Evolutionary conservation across 2,797 vertebrate genomes (phyloP), one percentile per base, ranked within the genome.

Genomic region (Acestrorhynchus altus): DNA sequence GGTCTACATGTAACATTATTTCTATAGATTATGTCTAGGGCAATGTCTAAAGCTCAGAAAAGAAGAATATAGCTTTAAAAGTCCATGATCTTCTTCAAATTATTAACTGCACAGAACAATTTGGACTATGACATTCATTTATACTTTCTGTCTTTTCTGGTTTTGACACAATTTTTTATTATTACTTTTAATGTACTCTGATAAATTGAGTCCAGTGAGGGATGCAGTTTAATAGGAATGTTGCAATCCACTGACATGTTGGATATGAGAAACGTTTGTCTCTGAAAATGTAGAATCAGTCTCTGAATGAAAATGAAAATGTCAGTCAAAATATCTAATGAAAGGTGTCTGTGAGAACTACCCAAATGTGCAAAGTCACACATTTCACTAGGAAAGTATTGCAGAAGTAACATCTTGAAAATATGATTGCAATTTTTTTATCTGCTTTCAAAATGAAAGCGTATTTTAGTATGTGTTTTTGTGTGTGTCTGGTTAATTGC

Each of bases 271-370:
- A 6, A 52, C 4, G 18, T 64, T 52, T 52, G 20, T 42, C 47
- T 42, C 31, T 40, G 47, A 20, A 64, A 35, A 64, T 15, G 15
- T 42, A 10, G 28, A 52, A 64, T 57, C 24, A 54, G 47, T 18
- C 31, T 54, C 18, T 10, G 31, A 51, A 52, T 51, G 49, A 74
- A 52, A 65, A 74, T 51, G 20, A 74, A 61, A 65, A 65, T 73
- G 28, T 61, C 71, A 73, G 31, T 73, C 71, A 39, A 51, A 59
- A 51, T 16, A 31, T 61, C 57, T 49, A 49, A 42, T 35, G 57
- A 7, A 60, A 60, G 26, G 26, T 31, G 24, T 60, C 57, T 6
- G 1, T 52, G 31, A 26, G 47, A 39, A 16, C 22, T 64, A 42
- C 22, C 42, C 20, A 74, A 73, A 52, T 15, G 31, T 74, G 10